Conservation (phyloP, 1,140 invertebrate species). For the Pseudomyrmex dendroicus region DNA sequence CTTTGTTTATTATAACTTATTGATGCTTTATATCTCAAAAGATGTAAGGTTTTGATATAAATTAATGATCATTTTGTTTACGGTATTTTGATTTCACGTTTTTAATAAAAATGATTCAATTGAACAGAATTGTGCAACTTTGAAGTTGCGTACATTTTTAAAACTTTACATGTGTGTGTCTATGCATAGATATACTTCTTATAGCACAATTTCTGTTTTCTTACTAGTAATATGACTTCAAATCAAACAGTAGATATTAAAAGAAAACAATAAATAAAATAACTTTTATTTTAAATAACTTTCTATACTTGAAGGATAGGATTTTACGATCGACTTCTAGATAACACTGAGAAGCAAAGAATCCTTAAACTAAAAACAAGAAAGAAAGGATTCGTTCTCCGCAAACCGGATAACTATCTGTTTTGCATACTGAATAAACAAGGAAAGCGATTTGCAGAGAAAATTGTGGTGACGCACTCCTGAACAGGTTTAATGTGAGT, state of each 20-base stretch:
- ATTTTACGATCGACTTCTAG: neutral
- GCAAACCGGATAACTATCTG: neutral
- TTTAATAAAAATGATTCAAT: too few relatives aligned
- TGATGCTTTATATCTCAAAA: too few relatives aligned
- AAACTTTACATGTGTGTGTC: too few relatives aligned
- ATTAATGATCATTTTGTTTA: too few relatives aligned
- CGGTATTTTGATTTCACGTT: too few relatives aligned
- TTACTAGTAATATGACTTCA: neutral
- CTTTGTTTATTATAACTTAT: too few relatives aligned
- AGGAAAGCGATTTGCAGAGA: neutral
- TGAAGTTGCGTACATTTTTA: too few relatives aligned
- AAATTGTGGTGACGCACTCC: slow-evolving; percentile 10
- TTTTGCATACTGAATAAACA: neutral
- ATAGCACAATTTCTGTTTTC: too few relatives aligned
- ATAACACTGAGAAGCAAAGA: slow-evolving; percentile 3
- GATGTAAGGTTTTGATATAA: too few relatives aligned
- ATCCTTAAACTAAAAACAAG: neutral
- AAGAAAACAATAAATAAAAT: neutral
- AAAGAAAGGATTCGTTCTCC: neutral
- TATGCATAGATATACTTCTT: too few relatives aligned
- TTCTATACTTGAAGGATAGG: neutral
- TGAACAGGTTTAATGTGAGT: slow-evolving; percentile 8
- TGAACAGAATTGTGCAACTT: too few relatives aligned
- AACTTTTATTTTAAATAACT: neutral
- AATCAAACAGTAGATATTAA: neutral